Evolutionary conservation across 2,888 invertebrate species (phyloP), one percentile per base, ranked within the genome.

Genomic region (Phyllotreta striolata): DNA sequence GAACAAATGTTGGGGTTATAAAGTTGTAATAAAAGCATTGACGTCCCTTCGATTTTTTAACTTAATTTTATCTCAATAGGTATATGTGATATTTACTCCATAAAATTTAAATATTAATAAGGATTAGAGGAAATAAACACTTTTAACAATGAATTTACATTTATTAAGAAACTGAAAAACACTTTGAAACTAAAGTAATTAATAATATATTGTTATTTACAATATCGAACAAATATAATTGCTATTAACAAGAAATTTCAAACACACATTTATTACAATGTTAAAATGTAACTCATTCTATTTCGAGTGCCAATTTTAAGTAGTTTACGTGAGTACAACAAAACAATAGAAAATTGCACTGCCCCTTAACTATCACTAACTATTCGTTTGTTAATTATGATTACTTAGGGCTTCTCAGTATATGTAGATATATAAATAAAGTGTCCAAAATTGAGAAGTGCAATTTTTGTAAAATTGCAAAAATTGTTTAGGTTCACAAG

Each of bases 1-100:
- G 76, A 76, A 76, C 77, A 77, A 77, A 77, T 74, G 75, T 76
- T 63, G 34, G 46, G 14, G 44, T 46, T 43, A 62, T n/a, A 24
- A 24, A 24, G 24, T 24, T 24, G 4, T 24, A 24, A 24, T 24
- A 24, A 35, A 8, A 6, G 35, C 35, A 49, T 35, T 12, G 34
- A n/a, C 49, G 49, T 49, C 34, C 6, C 34, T 8, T 9, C 8
- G 9, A 44, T 6, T 44, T 44, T 3, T 44, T 8, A 12, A 6
- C 3, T 41, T 43, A 55, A 55, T 41, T 40, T 55, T n/a, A n/a
- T n/a, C n/a, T n/a, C n/a, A n/a, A n/a, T n/a, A n/a, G n/a, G n/a
- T n/a, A n/a, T n/a, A n/a, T n/a, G n/a, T 10, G 12, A 14, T n/a
- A n/a, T 41, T 41, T 14, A 5, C 49, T 39, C n/a, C 59, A 56